Conservation (phyloP, 1,140 invertebrate species). For the Drosophila malerkotliana region DNA sequence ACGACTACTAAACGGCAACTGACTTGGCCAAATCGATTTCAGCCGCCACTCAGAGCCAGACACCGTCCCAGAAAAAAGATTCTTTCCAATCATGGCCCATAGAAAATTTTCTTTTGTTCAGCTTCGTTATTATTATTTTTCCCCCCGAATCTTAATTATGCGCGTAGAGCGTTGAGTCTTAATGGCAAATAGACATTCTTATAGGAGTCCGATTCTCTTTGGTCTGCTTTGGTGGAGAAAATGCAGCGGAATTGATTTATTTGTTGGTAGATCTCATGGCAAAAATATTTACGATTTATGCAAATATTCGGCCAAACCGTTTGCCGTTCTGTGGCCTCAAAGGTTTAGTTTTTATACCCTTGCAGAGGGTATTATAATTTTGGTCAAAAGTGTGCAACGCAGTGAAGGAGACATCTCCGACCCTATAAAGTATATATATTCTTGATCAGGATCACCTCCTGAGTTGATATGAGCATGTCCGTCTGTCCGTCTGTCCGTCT, state of each 20-base stretch:
- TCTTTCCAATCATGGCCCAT: slow-evolving; percentile 70
- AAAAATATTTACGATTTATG: slow-evolving; percentile 28
- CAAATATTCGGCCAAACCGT: slow-evolving; percentile 47
- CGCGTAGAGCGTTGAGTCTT: slow-evolving; percentile 74
- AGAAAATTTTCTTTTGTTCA: slow-evolving; percentile 72
- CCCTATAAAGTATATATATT: too few relatives aligned
- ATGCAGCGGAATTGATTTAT: slow-evolving; percentile 70
- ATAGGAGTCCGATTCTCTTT: slow-evolving; percentile 26
- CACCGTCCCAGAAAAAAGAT: slow-evolving; percentile 48
- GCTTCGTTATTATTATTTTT: slow-evolving; percentile 51
- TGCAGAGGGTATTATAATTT: too few relatives aligned
- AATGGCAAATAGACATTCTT: slow-evolving; percentile 77
- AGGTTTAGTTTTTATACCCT: slow-evolving; percentile 26
- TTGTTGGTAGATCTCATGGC: slow-evolving; percentile 12
- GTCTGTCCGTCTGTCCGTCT: too few relatives aligned
- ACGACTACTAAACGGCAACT: slow-evolving; percentile 76
- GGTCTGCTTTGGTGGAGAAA: slow-evolving; percentile 57
- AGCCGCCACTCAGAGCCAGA: slow-evolving; percentile 9
- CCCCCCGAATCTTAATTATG: slow-evolving; percentile 66
- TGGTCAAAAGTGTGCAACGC: too few relatives aligned
- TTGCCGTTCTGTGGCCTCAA: slow-evolving; percentile 56
- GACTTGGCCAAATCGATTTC: slow-evolving; percentile 75
- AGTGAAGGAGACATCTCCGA: too few relatives aligned
- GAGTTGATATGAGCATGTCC: too few relatives aligned
- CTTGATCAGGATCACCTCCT: too few relatives aligned